A percentile compares a stretch with the other conserved stretches of the same genome.
These are phyloP conservation scores for Sisor rabdophorus DNA, from an alignment of 2,113 vertebrate genomes.

Conservation along the genomic window DNA sequence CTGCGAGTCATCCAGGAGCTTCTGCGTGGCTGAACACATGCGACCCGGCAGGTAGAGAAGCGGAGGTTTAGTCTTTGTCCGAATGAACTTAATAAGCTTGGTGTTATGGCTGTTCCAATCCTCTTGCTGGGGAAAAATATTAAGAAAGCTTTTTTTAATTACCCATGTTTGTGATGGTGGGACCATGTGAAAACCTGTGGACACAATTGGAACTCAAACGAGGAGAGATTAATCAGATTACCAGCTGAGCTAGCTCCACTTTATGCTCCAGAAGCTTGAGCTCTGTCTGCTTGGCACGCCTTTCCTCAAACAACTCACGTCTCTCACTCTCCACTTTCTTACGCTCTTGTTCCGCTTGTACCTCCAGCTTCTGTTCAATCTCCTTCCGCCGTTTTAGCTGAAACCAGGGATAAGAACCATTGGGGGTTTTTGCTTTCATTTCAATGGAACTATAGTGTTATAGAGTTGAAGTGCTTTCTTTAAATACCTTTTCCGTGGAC, in stretches of 20 bases:
- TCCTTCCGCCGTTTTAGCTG: constrained; percentile 93
- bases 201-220: neutral
- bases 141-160: neutral
- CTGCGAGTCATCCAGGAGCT: constrained; percentile 92
- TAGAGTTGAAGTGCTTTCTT: neutral
- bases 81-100: constrained; percentile 92
- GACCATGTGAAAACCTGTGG: neutral
- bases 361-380: constrained; percentile 97
- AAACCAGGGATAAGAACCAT: neutral
- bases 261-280: constrained; percentile 94
- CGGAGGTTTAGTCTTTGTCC: constrained; percentile 92
- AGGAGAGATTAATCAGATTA: constrained; percentile 60
- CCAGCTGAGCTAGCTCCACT: constrained; percentile 96
- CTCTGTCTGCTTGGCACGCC: constrained; percentile 95
- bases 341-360: constrained; percentile 92
- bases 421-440: neutral
- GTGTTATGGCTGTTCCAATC: constrained; percentile 95
- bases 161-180: neutral
- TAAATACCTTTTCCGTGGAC: constrained; percentile 84
- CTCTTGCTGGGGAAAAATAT: constrained; percentile 82
- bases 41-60: constrained; percentile 92
- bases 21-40: constrained; percentile 93
- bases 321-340: constrained; percentile 94
- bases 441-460: neutral
- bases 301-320: constrained; percentile 92